phyloP scores from a whole-genome alignment of 2,797 vertebrate genomes.

The Sebastolobus alascanus region DNA sequence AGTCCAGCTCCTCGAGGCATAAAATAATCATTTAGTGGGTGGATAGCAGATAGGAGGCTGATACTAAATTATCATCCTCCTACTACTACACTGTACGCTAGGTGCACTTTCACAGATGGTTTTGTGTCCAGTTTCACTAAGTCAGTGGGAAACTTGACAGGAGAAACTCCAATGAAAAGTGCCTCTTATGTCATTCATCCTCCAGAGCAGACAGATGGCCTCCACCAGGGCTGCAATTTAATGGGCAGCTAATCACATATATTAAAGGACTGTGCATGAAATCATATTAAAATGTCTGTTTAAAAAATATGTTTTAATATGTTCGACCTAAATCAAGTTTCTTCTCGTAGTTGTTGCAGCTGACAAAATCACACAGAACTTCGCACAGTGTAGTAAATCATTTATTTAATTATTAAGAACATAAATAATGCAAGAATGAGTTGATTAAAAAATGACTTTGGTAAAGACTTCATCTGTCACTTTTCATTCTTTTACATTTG shows the following conservation, averaged over 20 bases:
- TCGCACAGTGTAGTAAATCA: background rate
- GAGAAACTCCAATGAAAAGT: slow-evolving; percentile 40
- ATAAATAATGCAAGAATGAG: slow-evolving; percentile 25
- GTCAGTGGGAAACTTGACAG: slow-evolving; percentile 45
- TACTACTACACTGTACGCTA: slow-evolving; percentile 31
- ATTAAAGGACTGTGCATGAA: slow-evolving; percentile 1
- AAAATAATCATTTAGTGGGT: slow-evolving; percentile 67
- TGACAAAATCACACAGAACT: slow-evolving; percentile 24
- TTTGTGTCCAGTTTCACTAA: slow-evolving; percentile 46
- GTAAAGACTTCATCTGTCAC: slow-evolving; percentile 9
- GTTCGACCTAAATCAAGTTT: background rate
- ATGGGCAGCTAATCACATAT: slow-evolving; percentile 39
- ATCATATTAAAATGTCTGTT: slow-evolving; percentile 21
- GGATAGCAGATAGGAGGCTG: slow-evolving; percentile 55
- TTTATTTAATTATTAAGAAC: slow-evolving; percentile 52
- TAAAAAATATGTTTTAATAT: background rate
- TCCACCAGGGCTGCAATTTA: slow-evolving; percentile 35
- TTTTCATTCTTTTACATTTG: slow-evolving; percentile 18
- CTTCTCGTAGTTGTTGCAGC: background rate
- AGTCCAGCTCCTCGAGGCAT: slow-evolving; percentile 63
- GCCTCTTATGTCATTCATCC: slow-evolving; percentile 29
- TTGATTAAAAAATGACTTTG: slow-evolving; percentile 5
- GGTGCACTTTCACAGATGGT: slow-evolving; percentile 48
- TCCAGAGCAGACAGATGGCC: slow-evolving; percentile 38
- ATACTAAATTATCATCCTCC: slow-evolving; percentile 69